Evolutionary conservation across 2,797 vertebrate genomes (phyloP).

Genomic region (Graptemys geographica): DNA sequence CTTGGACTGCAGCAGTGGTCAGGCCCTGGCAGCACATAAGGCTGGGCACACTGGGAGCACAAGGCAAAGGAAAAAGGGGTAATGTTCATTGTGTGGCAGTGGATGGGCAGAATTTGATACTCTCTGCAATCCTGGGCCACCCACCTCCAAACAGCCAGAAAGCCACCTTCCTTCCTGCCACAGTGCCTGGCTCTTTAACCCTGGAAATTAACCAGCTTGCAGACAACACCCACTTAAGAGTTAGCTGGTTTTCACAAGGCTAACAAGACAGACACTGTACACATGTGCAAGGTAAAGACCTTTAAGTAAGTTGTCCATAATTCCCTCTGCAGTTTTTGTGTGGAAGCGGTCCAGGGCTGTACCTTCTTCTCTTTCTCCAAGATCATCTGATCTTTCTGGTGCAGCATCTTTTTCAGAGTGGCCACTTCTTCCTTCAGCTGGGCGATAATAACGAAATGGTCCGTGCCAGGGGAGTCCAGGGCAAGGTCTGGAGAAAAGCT

Average conservation of each 20-base stretch:
- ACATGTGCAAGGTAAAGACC: neutral
- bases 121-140: neutral
- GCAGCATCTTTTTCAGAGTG: conserved; percentile 86
- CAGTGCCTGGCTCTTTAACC: neutral
- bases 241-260: neutral
- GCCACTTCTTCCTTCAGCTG: conserved; percentile 87
- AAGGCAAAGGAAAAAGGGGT: neutral
- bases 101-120: conserved; percentile 2
- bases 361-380: conserved; percentile 88
- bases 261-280: neutral
- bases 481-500: conserved; percentile 85
- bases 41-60: neutral
- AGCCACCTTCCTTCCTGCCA: neutral
- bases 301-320: neutral
- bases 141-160: neutral
- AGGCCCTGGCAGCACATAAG: neutral
- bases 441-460: conserved; percentile 86
- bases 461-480: conserved; percentile 85
- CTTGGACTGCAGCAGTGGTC: neutral
- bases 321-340: neutral
- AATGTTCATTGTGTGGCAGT: neutral
- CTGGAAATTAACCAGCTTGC: conserved; percentile 35
- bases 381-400: conserved; percentile 88
- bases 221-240: neutral
- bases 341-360: conserved; percentile 3